phyloP scores from a whole-genome alignment of 1,140 invertebrate genomes.

The Zaprionus inermis region DNA sequence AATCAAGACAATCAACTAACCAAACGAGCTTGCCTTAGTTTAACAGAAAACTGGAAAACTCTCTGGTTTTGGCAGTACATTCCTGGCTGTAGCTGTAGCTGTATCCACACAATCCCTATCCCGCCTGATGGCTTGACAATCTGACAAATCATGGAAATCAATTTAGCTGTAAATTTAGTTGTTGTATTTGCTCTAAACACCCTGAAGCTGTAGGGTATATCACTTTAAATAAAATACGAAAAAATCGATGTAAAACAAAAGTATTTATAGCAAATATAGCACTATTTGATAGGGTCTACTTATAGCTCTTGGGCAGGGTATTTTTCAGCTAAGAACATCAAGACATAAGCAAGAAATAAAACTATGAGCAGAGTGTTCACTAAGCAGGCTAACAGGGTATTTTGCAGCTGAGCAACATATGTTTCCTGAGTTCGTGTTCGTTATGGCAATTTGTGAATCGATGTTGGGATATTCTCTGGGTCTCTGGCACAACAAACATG shows the following conservation, averaged over 20 bases:
- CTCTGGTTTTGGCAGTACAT: neutral
- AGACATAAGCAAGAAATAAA: no score
- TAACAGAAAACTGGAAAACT: neutral
- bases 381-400: neutral
- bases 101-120: no score
- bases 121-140: neutral
- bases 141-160: slow-evolving; percentile 47
- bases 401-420: neutral
- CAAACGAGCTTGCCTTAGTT: neutral
- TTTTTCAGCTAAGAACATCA: no score
- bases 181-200: slow-evolving; percentile 29
- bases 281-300: no score
- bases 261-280: no score
- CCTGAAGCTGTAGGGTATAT: slow-evolving; percentile 6
- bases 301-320: no score
- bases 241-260: neutral
- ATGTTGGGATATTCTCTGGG: neutral
- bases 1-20: slow-evolving; percentile 26
- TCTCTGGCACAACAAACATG: slow-evolving; percentile 34
- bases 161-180: slow-evolving; percentile 41
- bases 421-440: slow-evolving; percentile 2
- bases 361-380: neutral
- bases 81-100: neutral
- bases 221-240: neutral
- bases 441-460: slow-evolving; percentile 35